These are phyloP conservation scores for Phragmatobia fuliginosa DNA, from an alignment of 2,888 invertebrate species.

Conservation along the genomic window DNA sequence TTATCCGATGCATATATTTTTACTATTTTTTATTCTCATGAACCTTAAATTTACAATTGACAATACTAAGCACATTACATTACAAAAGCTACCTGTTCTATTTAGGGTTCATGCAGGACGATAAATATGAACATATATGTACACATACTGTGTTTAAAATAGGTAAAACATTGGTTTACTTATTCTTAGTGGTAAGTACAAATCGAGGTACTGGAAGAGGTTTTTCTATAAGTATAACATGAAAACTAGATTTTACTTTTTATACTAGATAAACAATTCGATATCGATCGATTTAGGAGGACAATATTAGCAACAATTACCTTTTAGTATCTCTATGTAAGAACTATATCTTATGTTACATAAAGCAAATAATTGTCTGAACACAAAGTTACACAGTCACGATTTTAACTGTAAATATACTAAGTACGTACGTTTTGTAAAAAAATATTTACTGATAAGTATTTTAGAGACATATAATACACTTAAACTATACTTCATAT, in stretches of 20 bases:
- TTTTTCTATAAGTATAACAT: neutral
- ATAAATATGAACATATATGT: constrained; percentile 4
- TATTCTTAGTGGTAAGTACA: constrained; percentile 18
- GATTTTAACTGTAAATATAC: constrained; percentile 23
- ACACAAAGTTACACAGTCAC: neutral
- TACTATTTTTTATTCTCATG: constrained; percentile 5
- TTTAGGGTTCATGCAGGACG: neutral
- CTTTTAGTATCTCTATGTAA: neutral
- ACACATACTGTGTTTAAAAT: neutral
- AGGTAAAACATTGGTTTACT: constrained; percentile 8
- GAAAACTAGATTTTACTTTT: constrained; percentile 10
- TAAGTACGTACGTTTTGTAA: constrained; percentile 12
- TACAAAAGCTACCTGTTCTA: neutral
- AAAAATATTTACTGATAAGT: neutral
- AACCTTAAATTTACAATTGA: neutral
- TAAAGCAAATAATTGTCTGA: neutral
- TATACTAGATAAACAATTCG: constrained; percentile 16
- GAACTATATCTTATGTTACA: neutral
- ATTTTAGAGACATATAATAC: neutral
- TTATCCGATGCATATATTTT: neutral
- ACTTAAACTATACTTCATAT: neutral
- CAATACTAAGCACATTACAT: neutral
- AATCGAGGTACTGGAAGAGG: constrained; percentile 6
- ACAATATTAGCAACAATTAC: neutral
- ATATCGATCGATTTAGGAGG: neutral